Evolutionary conservation across 2,888 invertebrate species (phyloP), one percentile per base, ranked within the genome.

Genomic region (Liodrosophila aerea): DNA sequence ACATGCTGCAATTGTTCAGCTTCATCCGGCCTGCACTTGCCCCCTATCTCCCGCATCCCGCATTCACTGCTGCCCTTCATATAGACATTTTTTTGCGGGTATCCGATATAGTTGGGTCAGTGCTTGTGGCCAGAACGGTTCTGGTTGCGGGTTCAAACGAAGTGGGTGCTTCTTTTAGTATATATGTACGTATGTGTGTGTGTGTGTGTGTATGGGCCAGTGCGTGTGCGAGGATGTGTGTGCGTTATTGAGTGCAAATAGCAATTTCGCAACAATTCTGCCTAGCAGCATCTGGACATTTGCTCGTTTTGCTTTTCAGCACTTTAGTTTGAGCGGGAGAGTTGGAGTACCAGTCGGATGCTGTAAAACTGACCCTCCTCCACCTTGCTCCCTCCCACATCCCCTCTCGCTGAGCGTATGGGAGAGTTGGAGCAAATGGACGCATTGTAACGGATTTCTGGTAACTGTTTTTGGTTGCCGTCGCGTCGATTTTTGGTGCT

Each of bases 91-190:
- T 81, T 88, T 87, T 87, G 87, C 74, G 87, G 88, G 86, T 87
- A 86, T 88, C 88, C 88, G 84, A 88, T 81, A 81, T 81, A 87
- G 88, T 88, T 87, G 87, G 87, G 87, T 87, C 88, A 87, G 87
- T 84, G 88, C 87, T 87, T 87, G 87, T 87, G 87, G 87, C 88
- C 87, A 88, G 85, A 88, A 88, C 85, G 88, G 87, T 88, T 88
- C 87, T 88, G 87, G 87, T 86, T 87, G 87, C 85, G 83, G 78
- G 49, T 75, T 76, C 57, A 49, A 56, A 51, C 43, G 57, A 41
- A 78, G 73, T 63, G 60, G 74, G 56, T 46, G 30, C 12, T 1
- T 11, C 7, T 27, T 11, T 13, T 7, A n/a, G n/a, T n/a, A n/a
- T n/a, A n/a, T 12, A 29, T 27, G 13, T 31, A 3, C 7, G 13